Evolutionary conservation across 2,113 vertebrate genomes (phyloP).

Genomic region (Deroptyus accipitrinus): DNA sequence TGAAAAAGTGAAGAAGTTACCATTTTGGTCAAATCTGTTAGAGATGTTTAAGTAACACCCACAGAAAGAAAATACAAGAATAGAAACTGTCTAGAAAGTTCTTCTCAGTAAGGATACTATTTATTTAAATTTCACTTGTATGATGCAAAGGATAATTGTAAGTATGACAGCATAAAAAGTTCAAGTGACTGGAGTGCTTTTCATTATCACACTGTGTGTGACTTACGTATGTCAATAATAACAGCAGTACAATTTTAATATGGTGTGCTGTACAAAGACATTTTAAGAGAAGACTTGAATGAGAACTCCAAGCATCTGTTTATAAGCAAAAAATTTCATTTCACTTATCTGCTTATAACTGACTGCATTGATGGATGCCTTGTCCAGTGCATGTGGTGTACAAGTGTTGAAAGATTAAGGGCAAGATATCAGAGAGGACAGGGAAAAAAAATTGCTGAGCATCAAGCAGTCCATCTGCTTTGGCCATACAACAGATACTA

Average conservation of each 20-base stretch:
- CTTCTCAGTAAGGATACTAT: constrained; percentile 15
- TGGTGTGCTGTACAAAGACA: not conserved
- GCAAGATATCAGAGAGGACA: constrained; percentile 43
- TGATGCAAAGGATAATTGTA: not conserved
- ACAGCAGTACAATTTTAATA: constrained; percentile 21
- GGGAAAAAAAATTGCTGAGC: not conserved
- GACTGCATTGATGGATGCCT: not conserved
- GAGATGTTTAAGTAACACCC: not conserved
- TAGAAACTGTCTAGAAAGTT: not conserved
- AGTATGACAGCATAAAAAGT: constrained; percentile 16
- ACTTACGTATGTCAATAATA: constrained; percentile 33
- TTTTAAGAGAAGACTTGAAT: constrained; percentile 35
- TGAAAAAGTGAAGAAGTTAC: constrained; percentile 7
- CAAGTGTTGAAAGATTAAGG: constrained; percentile 37
- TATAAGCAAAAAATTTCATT: not conserved
- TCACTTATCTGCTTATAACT: constrained; percentile 28
- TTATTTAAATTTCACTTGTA: constrained; percentile 17
- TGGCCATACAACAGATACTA: constrained; percentile 26
- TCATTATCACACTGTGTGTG: constrained; percentile 42
- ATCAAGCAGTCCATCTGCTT: constrained; percentile 16
- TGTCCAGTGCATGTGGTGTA: not conserved
- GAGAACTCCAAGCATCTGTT: constrained; percentile 1
- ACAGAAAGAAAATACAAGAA: not conserved
- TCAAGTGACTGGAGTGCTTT: constrained; percentile 23
- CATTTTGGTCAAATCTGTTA: not conserved